These are phyloP conservation scores for Stenichneumon culpator DNA, from an alignment of 2,888 invertebrate genomes.

Conservation along the genomic window DNA sequence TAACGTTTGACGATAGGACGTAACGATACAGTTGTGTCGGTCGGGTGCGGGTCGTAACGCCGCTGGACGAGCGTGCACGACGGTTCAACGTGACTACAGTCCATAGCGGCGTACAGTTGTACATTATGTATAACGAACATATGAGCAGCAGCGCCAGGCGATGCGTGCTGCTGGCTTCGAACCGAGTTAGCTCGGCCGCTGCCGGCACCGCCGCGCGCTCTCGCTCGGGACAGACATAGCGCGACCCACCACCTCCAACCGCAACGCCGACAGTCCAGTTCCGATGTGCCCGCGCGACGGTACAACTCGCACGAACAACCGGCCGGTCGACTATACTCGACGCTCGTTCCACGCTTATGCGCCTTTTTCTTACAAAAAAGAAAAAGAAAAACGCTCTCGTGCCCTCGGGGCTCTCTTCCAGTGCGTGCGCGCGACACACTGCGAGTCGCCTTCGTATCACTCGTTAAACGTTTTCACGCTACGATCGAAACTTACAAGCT, in stretches of 20 bases:
- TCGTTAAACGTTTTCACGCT: conserved; percentile 5
- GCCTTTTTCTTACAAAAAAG: neutral
- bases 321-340: conserved; percentile 48
- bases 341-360: neutral
- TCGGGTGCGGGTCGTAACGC: conserved; percentile 35
- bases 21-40: conserved; percentile 43
- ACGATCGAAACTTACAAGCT: neutral
- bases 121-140: conserved; percentile 24
- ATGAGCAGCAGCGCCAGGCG: conserved; percentile 51
- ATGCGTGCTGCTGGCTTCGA: conserved; percentile 60
- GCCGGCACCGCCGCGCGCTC: conserved; percentile 63
- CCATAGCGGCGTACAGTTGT: neutral
- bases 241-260: conserved; percentile 63
- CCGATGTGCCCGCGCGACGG: conserved; percentile 83
- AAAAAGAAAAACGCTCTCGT: neutral
- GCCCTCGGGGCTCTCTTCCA: neutral
- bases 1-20: conserved; percentile 39
- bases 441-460: neutral
- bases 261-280: conserved; percentile 81
- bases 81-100: conserved; percentile 4
- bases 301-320: conserved; percentile 66
- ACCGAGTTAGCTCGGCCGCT: conserved; percentile 48
- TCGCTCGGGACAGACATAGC: conserved; percentile 54
- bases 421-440: conserved; percentile 32
- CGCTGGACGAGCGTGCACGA: neutral